A percentile compares a stretch with the other conserved stretches of the same genome.
phyloP scores from a whole-genome alignment of 2,888 invertebrate genomes.

The Zelleria hepariella region DNA sequence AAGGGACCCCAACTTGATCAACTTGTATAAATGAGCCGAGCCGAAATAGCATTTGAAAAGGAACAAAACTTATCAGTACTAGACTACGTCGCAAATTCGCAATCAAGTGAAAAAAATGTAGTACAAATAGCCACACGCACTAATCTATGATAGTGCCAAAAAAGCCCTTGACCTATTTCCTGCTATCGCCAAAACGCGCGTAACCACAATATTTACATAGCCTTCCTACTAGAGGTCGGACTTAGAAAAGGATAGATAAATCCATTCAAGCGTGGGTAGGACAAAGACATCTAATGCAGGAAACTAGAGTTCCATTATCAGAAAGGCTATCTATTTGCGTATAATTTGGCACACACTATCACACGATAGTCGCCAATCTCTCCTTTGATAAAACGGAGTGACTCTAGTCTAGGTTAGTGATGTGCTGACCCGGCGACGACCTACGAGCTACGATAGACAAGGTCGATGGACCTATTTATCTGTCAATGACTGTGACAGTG shows the following conservation, averaged over 20 bases:
- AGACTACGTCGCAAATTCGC: too few relatives aligned
- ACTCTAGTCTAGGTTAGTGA: slow-evolving; percentile 27
- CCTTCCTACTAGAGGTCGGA: not conserved
- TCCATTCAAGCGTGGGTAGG: not conserved
- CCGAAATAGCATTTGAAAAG: too few relatives aligned
- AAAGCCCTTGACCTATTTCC: not conserved
- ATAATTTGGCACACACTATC: slow-evolving; percentile 59
- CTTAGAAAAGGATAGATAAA: not conserved
- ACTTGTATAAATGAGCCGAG: too few relatives aligned
- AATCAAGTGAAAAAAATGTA: not conserved
- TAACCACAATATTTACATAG: not conserved
- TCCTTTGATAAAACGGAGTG: slow-evolving; percentile 45
- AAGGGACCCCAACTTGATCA: too few relatives aligned
- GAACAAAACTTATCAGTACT: too few relatives aligned
- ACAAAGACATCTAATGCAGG: not conserved
- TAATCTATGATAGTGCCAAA: not conserved
- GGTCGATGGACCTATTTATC: not conserved
- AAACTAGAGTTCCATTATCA: slow-evolving; percentile 2
- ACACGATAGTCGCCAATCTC: slow-evolving; percentile 39
- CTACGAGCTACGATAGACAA: not conserved
- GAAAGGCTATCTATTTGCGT: slow-evolving; percentile 31
- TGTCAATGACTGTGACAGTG: not conserved
- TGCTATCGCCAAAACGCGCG: not conserved
- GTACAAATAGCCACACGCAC: not conserved
- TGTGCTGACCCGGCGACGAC: slow-evolving; percentile 13